These are phyloP conservation scores for Latheticus oryzae DNA, from an alignment of 2,888 invertebrate species.

Conservation along the genomic window DNA sequence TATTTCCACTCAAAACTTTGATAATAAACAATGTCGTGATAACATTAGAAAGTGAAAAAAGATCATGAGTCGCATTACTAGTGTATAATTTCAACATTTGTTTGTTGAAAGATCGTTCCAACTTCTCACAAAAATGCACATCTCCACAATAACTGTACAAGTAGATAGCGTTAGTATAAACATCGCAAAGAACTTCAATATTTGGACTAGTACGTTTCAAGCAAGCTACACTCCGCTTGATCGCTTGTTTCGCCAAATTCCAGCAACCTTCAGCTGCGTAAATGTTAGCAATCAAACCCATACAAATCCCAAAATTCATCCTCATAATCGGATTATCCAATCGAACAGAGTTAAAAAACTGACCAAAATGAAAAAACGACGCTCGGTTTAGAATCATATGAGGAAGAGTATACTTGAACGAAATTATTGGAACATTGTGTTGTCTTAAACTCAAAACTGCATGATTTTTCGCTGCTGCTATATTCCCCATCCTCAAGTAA, in stretches of 20 bases:
- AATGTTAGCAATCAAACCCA: conserved; percentile 49
- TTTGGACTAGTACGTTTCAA: conserved; percentile 63
- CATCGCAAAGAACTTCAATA: conserved; percentile 65
- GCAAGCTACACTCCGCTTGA: conserved; percentile 56
- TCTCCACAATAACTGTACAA: conserved; percentile 66
- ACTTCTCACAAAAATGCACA: conserved; percentile 61
- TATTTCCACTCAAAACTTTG: conserved; percentile 62
- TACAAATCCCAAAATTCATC: conserved; percentile 48
- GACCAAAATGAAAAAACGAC: conserved; percentile 23
- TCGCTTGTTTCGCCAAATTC: conserved; percentile 53
- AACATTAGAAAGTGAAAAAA: conserved; percentile 66
- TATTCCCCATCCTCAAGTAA: conserved; percentile 48
- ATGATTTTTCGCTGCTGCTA: conserved; percentile 49
- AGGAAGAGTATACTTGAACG: conserved; percentile 43
- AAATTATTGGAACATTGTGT: conserved; percentile 52
- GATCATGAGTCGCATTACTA: conserved; percentile 65
- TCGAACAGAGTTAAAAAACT: neutral
- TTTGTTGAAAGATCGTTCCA: conserved; percentile 58
- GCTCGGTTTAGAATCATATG: conserved; percentile 35
- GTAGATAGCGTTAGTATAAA: conserved; percentile 66
- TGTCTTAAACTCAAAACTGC: conserved; percentile 51
- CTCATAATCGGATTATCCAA: conserved; percentile 22
- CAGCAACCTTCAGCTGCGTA: conserved; percentile 53
- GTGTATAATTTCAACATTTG: conserved; percentile 49
- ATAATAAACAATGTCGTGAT: conserved; percentile 66